Evolutionary conservation across 2,797 vertebrate species (phyloP).

Genomic region (Numenius phaeopus): DNA sequence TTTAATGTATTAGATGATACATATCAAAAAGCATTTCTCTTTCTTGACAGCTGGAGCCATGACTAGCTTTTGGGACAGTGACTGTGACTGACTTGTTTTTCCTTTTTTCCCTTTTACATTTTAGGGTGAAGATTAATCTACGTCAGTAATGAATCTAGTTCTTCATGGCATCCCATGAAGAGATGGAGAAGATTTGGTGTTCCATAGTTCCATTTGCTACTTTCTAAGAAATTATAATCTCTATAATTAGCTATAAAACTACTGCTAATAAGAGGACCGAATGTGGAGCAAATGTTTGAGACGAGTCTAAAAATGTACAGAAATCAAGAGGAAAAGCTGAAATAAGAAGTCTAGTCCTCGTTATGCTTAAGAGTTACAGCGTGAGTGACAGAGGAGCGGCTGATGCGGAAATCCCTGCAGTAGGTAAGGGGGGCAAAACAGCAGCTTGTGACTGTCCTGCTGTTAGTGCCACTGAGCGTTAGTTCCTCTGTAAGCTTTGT

Average conservation of each 20-base stretch:
- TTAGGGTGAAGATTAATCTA: slow-evolving; percentile 63
- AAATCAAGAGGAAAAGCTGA: not conserved
- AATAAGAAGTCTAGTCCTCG: not conserved
- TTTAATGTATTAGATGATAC: not conserved
- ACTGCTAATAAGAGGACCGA: not conserved
- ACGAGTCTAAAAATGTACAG: not conserved
- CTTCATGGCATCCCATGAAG: not conserved
- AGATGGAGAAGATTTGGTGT: not conserved
- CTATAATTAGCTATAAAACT: not conserved
- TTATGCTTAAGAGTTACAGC: not conserved
- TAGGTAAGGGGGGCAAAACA: not conserved
- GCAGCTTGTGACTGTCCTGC: not conserved
- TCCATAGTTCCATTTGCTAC: not conserved
- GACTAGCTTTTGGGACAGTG: not conserved
- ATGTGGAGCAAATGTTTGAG: not conserved
- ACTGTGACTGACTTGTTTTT: not conserved
- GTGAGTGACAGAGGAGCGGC: not conserved
- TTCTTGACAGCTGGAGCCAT: not conserved
- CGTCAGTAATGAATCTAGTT: not conserved
- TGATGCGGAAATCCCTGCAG: not conserved
- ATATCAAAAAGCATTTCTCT: not conserved
- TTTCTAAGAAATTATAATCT: slow-evolving; percentile 29
- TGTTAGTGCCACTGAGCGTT: not conserved
- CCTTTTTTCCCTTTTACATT: not conserved
- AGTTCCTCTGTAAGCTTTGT: not conserved